Conservation (phyloP, 2,113 vertebrate species). For the Chaetodon trifascialis region DNA sequence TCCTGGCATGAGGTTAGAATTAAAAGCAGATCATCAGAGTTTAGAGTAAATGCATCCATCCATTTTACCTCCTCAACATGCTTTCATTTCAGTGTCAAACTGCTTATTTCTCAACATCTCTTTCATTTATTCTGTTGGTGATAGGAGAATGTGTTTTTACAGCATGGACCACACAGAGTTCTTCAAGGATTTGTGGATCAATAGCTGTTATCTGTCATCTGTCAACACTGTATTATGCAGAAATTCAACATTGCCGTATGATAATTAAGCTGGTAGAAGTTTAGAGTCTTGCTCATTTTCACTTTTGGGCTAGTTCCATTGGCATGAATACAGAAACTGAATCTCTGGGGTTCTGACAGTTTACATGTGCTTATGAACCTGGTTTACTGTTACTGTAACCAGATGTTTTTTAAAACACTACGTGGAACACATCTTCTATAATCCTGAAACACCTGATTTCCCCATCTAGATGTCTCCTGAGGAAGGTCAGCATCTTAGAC, state of each 20-base stretch:
- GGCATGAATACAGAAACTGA: not conserved
- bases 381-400: not conserved
- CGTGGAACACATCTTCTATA: not conserved
- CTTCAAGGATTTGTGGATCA: constrained; percentile 4
- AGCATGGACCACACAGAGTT: constrained; percentile 1
- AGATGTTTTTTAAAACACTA: not conserved
- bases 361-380: not conserved
- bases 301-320: not conserved
- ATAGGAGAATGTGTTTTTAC: constrained; percentile 12
- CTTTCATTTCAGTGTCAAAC: constrained; percentile 48
- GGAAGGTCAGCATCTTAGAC: not conserved
- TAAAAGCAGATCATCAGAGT: constrained; percentile 49
- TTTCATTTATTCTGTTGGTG: constrained; percentile 28
- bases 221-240: constrained; percentile 21
- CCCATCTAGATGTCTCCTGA: not conserved
- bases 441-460: not conserved
- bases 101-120: constrained; percentile 39
- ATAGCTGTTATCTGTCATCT: not conserved
- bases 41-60: constrained; percentile 35
- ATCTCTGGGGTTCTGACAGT: not conserved
- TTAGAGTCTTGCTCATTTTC: constrained; percentile 3
- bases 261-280: not conserved
- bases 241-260: not conserved
- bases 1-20: constrained; percentile 38
- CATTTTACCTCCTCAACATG: constrained; percentile 16